A percentile compares a stretch with the other conserved stretches of the same genome.
These are phyloP conservation scores for Podarcis raffonei DNA, from an alignment of 2,113 vertebrate genomes.

Conservation along the genomic window DNA sequence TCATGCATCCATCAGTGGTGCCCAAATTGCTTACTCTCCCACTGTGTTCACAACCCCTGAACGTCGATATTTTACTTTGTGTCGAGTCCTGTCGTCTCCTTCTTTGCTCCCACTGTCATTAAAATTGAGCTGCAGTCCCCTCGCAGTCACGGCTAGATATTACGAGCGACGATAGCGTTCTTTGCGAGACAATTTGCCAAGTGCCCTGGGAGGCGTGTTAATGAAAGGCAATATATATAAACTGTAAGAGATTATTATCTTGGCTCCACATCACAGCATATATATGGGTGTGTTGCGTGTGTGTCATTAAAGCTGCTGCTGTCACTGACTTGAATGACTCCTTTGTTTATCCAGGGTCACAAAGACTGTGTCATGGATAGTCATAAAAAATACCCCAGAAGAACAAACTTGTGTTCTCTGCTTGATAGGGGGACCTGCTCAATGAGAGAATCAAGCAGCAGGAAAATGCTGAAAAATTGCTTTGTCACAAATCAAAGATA, in stretches of 20 bases:
- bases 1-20: neutral
- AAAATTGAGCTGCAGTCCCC: neutral
- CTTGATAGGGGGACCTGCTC: neutral
- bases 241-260: neutral
- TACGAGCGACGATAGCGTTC: neutral
- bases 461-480: constrained; percentile 1
- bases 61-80: neutral
- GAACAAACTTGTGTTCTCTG: neutral
- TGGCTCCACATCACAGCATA: neutral
- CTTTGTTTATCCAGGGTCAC: neutral
- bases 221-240: neutral
- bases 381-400: neutral
- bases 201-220: neutral
- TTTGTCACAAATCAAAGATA: constrained; percentile 15
- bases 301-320: neutral
- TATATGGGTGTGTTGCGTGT: neutral
- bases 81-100: neutral
- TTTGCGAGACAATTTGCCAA: neutral
- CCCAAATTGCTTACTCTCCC: neutral
- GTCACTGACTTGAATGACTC: neutral
- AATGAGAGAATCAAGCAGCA: neutral
- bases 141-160: neutral
- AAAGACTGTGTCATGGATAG: rapidly evolving
- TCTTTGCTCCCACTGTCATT: neutral
- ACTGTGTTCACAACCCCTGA: neutral